phyloP scores from a whole-genome alignment of 2,888 invertebrate genomes.

The Gandaritis pyraliata region DNA sequence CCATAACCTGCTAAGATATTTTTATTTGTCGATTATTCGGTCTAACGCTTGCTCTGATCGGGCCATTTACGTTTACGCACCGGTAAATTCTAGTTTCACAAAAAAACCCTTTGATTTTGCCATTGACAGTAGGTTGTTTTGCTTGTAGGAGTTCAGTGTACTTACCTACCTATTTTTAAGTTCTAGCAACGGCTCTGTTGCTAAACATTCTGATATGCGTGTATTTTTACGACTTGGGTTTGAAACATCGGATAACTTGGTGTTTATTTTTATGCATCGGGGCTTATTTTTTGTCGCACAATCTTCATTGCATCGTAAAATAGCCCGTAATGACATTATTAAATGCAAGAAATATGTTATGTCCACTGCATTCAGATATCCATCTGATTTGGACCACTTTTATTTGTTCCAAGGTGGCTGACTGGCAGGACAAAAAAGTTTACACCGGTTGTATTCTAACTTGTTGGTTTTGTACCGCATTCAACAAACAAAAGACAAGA shows the following conservation, averaged over 20 bases:
- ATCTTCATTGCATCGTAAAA: slow-evolving; percentile 24
- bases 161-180: too few species aligned
- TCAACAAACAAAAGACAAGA: slow-evolving; percentile 80
- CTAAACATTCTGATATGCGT: slow-evolving; percentile 8
- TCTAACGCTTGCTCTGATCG: slow-evolving; percentile 61
- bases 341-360: slow-evolving; percentile 32
- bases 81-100: slow-evolving; percentile 51
- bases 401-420: slow-evolving; percentile 34
- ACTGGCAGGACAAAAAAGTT: slow-evolving; percentile 51
- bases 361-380: slow-evolving; percentile 31
- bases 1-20: slow-evolving; percentile 39
- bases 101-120: slow-evolving; percentile 41
- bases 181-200: slow-evolving; percentile 12
- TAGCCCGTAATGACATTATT: slow-evolving; percentile 27
- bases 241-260: not conserved
- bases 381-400: slow-evolving; percentile 28
- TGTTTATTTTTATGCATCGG: not conserved
- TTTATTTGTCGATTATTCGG: slow-evolving; percentile 69
- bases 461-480: slow-evolving; percentile 72
- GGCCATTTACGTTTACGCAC: slow-evolving; percentile 47
- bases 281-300: slow-evolving; percentile 1
- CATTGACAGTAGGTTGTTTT: slow-evolving; percentile 43
- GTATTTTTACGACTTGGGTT: slow-evolving; percentile 15
- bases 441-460: slow-evolving; percentile 58
- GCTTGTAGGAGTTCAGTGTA: slow-evolving; percentile 20